A percentile compares a stretch with the other conserved stretches of the same genome.
Evolutionary conservation across 2,113 vertebrate species (phyloP).

Genomic region (Pedetes capensis): DNA sequence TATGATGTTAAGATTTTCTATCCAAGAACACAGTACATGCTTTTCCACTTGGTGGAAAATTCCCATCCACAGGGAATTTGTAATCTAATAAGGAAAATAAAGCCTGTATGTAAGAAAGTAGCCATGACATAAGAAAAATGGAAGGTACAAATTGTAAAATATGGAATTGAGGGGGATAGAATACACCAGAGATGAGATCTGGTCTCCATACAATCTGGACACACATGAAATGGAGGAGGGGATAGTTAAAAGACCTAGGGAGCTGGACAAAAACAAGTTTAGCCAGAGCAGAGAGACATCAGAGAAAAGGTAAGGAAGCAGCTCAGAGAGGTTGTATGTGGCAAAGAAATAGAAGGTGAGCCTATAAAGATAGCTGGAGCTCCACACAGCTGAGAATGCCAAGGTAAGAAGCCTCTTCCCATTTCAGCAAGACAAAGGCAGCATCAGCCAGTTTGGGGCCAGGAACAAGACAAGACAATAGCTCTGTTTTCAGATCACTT

Average conservation of each 20-base stretch:
- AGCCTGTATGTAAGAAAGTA: neutral
- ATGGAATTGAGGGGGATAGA: neutral
- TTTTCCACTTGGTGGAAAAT: neutral
- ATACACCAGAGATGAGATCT: neutral
- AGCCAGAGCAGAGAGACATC: neutral
- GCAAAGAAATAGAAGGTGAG: neutral
- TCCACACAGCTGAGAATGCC: neutral
- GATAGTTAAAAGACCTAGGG: too few species aligned
- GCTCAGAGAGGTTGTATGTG: accelerated
- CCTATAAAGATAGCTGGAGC: neutral
- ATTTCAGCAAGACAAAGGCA: neutral
- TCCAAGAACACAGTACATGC: neutral
- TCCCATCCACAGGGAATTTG: neutral
- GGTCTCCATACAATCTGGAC: neutral
- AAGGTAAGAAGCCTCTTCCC: neutral
- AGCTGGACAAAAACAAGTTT: neutral
- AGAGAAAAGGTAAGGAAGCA: neutral
- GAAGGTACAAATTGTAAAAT: neutral
- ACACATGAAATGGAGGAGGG: accelerated
- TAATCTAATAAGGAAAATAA: neutral
- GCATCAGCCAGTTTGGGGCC: neutral
- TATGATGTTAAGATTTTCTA: neutral
- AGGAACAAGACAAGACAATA: neutral
- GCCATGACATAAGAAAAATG: neutral
- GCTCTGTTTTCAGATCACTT: neutral